Evolutionary conservation across 2,113 vertebrate species (phyloP).

Genomic region (Cranoglanis bouderius): DNA sequence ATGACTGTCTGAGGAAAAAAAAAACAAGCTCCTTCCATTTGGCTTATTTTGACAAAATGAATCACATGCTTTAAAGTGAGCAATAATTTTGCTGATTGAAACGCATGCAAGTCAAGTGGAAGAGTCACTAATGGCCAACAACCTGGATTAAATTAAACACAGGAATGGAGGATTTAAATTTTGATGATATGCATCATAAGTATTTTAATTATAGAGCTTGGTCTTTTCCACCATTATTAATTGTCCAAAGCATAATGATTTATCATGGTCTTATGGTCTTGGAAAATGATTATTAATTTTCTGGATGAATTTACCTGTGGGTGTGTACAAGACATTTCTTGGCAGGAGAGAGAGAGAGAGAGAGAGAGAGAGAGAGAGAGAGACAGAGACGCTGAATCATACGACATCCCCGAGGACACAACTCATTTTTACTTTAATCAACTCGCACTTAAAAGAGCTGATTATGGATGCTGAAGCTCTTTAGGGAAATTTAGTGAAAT

Average conservation of each 20-base stretch:
- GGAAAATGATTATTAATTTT: constrained; percentile 97
- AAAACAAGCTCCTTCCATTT: neutral
- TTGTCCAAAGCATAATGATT: constrained; percentile 94
- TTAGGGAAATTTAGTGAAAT: constrained; percentile 74
- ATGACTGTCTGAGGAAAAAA: neutral
- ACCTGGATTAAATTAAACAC: constrained; percentile 64
- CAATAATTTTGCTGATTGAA: constrained; percentile 54
- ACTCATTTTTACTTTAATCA: constrained; percentile 94
- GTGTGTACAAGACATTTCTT: constrained; percentile 82
- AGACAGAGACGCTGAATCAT: constrained; percentile 66
- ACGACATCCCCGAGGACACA: constrained; percentile 88
- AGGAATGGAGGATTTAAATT: constrained; percentile 76
- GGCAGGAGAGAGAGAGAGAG: constrained; percentile 57
- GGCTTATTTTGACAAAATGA: constrained; percentile 48
- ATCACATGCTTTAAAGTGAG: constrained; percentile 47
- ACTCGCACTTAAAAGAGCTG: constrained; percentile 87
- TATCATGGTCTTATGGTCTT: constrained; percentile 84
- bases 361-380: constrained; percentile 16
- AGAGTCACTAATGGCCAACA: constrained; percentile 63
- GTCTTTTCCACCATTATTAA: constrained; percentile 89
- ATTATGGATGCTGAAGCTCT: constrained; percentile 82
- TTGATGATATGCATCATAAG: constrained; percentile 82
- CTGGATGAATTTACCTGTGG: constrained; percentile 94
- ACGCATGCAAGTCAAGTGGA: constrained; percentile 52
- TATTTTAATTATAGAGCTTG: constrained; percentile 87